A percentile compares a stretch with the other conserved stretches of the same genome.
phyloP scores from a whole-genome alignment of 2,797 vertebrate genomes.

The Micromesistius poutassou region DNA sequence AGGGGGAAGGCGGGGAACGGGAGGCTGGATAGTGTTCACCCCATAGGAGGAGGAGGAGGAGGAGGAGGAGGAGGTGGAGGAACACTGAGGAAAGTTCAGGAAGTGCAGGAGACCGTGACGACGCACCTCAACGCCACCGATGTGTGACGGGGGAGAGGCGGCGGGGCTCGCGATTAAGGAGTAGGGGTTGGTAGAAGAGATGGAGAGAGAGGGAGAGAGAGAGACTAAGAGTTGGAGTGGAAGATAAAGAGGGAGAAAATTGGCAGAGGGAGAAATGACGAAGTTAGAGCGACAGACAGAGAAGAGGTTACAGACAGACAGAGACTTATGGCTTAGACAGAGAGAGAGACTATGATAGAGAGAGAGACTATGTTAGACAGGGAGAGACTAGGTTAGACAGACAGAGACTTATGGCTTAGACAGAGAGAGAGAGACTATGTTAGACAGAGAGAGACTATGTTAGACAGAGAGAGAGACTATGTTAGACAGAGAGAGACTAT shows the following conservation, averaged over 20 bases:
- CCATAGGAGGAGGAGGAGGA: background rate
- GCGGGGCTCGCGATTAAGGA: background rate
- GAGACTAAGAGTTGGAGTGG: background rate
- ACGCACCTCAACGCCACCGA: slow-evolving; percentile 66
- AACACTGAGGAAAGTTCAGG: slow-evolving; percentile 47
- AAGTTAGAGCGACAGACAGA: background rate
- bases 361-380: background rate
- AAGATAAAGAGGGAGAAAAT: background rate
- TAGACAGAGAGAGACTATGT: too few relatives aligned
- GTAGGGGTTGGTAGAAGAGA: background rate
- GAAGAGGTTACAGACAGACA: background rate
- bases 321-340: background rate
- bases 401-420: background rate
- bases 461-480: background rate
- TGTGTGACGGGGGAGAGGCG: slow-evolving; percentile 46
- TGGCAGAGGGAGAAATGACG: background rate
- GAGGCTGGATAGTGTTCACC: slow-evolving; percentile 56
- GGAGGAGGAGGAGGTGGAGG: slow-evolving; percentile 29
- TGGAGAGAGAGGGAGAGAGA: background rate
- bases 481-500: background rate
- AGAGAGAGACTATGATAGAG: background rate
- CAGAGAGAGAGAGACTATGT: too few relatives aligned
- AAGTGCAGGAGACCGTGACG: slow-evolving; percentile 55
- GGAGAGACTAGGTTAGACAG: too few relatives aligned
- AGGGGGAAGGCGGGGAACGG: slow-evolving; percentile 11